Conservation (phyloP, 1,140 invertebrate species). For the Mactra quadrangularis region DNA sequence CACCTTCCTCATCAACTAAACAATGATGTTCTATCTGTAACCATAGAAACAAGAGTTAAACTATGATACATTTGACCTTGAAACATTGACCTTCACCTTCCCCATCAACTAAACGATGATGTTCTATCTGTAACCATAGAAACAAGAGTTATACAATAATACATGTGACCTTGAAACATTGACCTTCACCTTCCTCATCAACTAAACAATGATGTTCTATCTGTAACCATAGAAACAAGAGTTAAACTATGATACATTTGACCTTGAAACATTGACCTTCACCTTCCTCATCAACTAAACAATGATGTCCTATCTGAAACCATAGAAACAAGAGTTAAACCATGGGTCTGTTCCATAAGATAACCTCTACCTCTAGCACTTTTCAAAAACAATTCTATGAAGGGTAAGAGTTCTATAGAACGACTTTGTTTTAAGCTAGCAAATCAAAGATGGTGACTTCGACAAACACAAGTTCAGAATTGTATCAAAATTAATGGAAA, state of each 20-base stretch:
- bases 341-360: no score
- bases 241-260: constrained; percentile 87
- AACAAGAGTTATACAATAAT: constrained; percentile 90
- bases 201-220: constrained; percentile 3
- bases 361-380: no score
- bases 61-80: constrained; percentile 85
- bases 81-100: constrained; percentile 16
- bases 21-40: constrained; percentile 10
- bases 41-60: constrained; percentile 83
- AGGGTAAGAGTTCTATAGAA: no score
- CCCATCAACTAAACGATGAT: constrained; percentile 2
- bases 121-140: no score
- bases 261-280: constrained; percentile 31
- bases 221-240: no score
- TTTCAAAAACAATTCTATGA: no score
- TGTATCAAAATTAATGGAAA: no score
- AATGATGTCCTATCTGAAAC: constrained; percentile 1
- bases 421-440: no score
- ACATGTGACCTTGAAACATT: constrained; percentile 11
- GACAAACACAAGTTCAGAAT: no score
- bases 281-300: constrained; percentile 11
- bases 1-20: constrained; percentile 13
- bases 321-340: constrained; percentile 85
- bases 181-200: constrained; percentile 21
- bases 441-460: no score